These are phyloP conservation scores for Pentamera pediparva DNA, from an alignment of 53 echinoderm and acorn worm genomes.

Conservation along the genomic window DNA sequence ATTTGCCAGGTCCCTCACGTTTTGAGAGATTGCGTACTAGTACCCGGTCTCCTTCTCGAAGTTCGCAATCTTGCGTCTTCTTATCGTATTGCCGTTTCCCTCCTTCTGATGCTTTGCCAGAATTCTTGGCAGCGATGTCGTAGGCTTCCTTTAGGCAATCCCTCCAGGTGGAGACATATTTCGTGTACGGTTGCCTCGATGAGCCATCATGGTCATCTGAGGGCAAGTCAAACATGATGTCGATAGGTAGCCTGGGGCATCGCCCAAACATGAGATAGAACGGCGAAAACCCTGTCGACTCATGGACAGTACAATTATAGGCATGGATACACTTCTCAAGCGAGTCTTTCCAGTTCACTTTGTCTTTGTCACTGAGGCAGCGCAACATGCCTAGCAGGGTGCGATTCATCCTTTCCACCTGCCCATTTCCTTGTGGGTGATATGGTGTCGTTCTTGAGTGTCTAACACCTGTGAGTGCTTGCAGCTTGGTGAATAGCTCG, in stretches of 20 bases:
- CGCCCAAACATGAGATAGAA: conserved; percentile 34
- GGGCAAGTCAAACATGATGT: conserved; percentile 21
- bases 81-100: conserved; percentile 5
- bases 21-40: conserved; percentile 39
- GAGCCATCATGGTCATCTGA: not conserved
- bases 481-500: not conserved
- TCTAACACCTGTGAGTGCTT: conserved; percentile 30
- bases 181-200: not conserved
- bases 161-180: conserved; percentile 29
- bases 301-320: conserved; percentile 36
- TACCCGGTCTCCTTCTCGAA: conserved; percentile 46
- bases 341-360: conserved; percentile 29
- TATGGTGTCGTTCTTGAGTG: conserved; percentile 48
- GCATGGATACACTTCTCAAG: conserved; percentile 42
- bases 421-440: conserved; percentile 53
- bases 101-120: no score
- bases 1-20: no score
- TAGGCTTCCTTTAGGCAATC: conserved; percentile 30
- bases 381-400: conserved; percentile 46
- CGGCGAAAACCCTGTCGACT: conserved; percentile 40
- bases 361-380: conserved; percentile 1
- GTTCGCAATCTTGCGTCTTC: conserved; percentile 14
- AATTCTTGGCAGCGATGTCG: no score
- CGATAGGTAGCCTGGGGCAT: conserved; percentile 38
- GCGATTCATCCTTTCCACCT: conserved; percentile 51